phyloP scores from a whole-genome alignment of 2,113 vertebrate species.

The Marcusenius ussheri region DNA sequence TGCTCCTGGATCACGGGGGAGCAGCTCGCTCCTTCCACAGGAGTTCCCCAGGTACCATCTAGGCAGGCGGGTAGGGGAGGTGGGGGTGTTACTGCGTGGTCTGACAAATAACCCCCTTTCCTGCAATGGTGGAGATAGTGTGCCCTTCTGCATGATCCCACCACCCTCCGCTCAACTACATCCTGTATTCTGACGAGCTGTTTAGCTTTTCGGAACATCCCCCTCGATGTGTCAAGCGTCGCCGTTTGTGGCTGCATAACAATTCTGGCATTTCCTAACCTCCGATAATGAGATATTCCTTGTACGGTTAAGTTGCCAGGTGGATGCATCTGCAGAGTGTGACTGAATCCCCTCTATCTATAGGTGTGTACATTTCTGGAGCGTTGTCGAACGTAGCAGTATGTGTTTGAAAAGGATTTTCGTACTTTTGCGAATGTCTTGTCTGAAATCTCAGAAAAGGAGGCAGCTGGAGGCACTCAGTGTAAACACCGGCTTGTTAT shows the following conservation, averaged over 20 bases:
- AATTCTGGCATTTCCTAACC: neutral
- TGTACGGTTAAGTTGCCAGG: neutral
- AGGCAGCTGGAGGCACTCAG: neutral
- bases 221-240: neutral
- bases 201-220: neutral
- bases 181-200: slow-evolving; percentile 2
- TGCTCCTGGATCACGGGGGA: neutral
- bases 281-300: neutral
- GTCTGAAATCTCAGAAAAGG: neutral
- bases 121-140: slow-evolving; percentile 31
- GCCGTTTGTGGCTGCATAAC: neutral
- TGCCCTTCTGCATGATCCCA: slow-evolving; percentile 29
- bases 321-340: neutral
- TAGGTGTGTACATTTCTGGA: neutral
- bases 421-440: neutral
- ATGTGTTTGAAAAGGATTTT: slow-evolving; percentile 4
- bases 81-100: slow-evolving; percentile 41
- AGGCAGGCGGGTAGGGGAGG: neutral
- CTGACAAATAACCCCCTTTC: slow-evolving; percentile 26
- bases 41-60: slow-evolving; percentile 40
- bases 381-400: neutral
- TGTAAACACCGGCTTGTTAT: slow-evolving; percentile 4
- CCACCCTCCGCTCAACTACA: slow-evolving; percentile 12
- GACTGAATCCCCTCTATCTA: neutral
- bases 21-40: slow-evolving; percentile 39